These are phyloP conservation scores for Glaucopsyche alexis DNA, from an alignment of 2,888 invertebrate species.

Conservation along the genomic window DNA sequence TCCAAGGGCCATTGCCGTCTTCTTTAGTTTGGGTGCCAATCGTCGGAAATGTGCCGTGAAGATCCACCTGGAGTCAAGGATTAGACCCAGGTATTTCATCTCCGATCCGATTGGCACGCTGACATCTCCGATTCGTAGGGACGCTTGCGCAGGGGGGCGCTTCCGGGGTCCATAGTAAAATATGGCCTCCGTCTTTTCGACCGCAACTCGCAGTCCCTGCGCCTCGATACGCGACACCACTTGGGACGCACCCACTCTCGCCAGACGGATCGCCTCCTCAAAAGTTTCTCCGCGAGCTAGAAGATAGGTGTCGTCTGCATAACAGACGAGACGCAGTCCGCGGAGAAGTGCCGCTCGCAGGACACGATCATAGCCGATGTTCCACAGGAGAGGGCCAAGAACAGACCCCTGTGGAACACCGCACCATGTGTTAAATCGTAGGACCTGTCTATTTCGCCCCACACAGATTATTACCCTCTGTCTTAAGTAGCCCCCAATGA, in stretches of 20 bases:
- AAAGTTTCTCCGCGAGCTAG: neutral
- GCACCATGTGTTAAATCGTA: too few species aligned
- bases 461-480: too few species aligned
- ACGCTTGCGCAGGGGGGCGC: neutral
- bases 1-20: neutral
- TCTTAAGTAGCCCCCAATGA: too few species aligned
- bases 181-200: neutral
- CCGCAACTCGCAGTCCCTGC: neutral
- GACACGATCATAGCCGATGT: neutral
- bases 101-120: neutral
- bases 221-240: neutral
- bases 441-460: too few species aligned
- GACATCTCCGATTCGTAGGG: neutral
- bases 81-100: neutral
- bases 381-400: neutral
- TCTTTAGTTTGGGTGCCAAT: neutral
- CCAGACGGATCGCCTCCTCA: neutral
- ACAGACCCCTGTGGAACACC: too few species aligned
- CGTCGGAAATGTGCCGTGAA: neutral
- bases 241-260: neutral
- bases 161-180: neutral
- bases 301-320: neutral
- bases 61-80: neutral
- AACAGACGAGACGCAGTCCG: neutral
- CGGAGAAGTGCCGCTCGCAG: neutral